A percentile compares a stretch with the other conserved stretches of the same genome.
Evolutionary conservation across 2,797 vertebrate species (phyloP).

Genomic region (Loris lydekkerianus): DNA sequence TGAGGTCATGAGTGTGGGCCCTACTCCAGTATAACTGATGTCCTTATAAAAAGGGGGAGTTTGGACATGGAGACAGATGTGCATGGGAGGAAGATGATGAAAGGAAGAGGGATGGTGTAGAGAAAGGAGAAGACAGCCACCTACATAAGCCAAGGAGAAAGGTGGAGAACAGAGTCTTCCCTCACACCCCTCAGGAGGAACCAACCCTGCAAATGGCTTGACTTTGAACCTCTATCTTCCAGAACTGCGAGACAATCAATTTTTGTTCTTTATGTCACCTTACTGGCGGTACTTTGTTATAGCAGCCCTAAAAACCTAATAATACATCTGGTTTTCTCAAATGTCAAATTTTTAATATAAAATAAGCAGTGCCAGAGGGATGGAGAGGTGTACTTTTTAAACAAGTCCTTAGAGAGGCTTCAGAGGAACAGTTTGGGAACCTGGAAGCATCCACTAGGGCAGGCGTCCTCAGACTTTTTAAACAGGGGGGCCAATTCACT

Average conservation of each 20-base stretch:
- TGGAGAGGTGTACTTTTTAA: background rate
- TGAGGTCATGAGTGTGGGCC: background rate
- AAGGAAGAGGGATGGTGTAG: background rate
- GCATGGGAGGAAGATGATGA: background rate
- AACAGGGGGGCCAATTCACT: too few relatives aligned
- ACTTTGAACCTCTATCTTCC: background rate
- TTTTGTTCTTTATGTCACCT: background rate
- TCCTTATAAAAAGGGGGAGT: background rate
- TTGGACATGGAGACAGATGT: background rate
- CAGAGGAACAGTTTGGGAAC: background rate
- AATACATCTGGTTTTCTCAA: background rate
- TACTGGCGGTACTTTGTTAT: background rate
- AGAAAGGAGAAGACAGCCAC: background rate
- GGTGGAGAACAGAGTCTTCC: background rate
- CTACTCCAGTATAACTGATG: background rate
- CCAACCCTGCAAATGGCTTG: background rate
- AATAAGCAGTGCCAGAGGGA: background rate
- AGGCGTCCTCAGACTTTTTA: too few relatives aligned
- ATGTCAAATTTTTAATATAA: conserved; percentile 21
- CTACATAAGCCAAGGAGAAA: background rate
- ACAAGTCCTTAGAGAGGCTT: background rate
- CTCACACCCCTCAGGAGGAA: background rate
- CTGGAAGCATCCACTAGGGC: background rate
- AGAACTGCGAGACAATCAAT: background rate
- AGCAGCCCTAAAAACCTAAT: background rate